phyloP scores from a whole-genome alignment of 1,140 invertebrate species.

The Zaprionus tsacasi region DNA sequence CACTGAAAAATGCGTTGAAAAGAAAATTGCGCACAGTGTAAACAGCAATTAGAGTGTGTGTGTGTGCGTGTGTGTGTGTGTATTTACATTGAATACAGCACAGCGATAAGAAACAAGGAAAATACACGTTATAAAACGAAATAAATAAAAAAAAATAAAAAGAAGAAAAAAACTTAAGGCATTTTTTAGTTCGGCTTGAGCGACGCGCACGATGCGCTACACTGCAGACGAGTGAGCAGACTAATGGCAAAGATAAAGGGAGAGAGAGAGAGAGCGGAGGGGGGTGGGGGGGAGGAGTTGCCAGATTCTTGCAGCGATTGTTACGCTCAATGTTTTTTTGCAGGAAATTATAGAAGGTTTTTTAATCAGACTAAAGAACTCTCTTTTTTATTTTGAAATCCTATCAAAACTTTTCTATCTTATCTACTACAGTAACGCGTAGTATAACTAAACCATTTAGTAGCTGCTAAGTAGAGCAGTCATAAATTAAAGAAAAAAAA shows the following conservation, averaged over 20 bases:
- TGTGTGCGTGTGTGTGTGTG: slow-evolving; percentile 28
- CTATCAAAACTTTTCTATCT: background rate
- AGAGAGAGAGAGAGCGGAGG: background rate
- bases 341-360: background rate
- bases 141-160: slow-evolving; percentile 15
- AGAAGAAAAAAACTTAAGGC: slow-evolving; percentile 55
- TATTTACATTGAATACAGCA: slow-evolving; percentile 42
- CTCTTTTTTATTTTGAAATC: background rate
- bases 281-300: background rate
- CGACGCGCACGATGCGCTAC: slow-evolving; percentile 46
- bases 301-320: slow-evolving; percentile 4
- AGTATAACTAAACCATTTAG: background rate
- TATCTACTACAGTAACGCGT: background rate
- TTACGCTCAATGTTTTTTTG: background rate
- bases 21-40: slow-evolving; percentile 74
- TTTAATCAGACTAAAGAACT: background rate
- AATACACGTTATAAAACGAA: slow-evolving; percentile 32
- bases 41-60: slow-evolving; percentile 71
- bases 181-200: slow-evolving; percentile 48
- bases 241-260: slow-evolving; percentile 18
- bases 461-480: background rate
- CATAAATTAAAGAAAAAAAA: background rate
- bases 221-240: slow-evolving; percentile 40
- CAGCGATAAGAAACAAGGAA: slow-evolving; percentile 57
- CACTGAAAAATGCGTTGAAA: slow-evolving; percentile 55